Base-by-base conservation (phyloP, 2,797 vertebrate genomes). In the Sebastolobus alascanus region DNA sequence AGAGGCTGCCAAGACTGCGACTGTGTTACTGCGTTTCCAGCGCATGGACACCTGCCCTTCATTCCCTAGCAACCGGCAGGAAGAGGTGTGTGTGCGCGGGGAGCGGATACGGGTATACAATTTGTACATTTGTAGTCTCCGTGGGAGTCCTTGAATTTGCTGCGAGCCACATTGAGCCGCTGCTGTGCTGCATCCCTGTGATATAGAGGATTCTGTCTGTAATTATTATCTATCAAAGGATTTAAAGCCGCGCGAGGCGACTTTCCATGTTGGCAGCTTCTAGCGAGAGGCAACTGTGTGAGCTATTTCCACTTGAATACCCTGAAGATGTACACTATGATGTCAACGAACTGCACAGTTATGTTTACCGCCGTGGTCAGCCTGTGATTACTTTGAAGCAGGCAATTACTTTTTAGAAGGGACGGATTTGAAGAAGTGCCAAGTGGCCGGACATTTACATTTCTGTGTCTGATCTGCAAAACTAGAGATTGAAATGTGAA, bases 201-300 rank as follows among this genome's bases (percentile, higher is more conserved):
- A 87, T 76, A 75, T 10, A 67, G 67, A 85, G 73, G 79, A 79
- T 67, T 81, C 66, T 50, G 74, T 65, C 75, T 80, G 82, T 84
- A 91, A 87, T 90, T 82, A 89, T 85, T 82, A 86, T 87, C 84
- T 22, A 87, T 86, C 82, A 82, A 43, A 66, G 82, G 85, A 78
- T 85, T 81, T 89, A 73, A 86, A 82, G 84, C 83, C 7, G 6
- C 10, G 3, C 52, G 7, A 70, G 87, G 84, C 86, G 65, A 50
- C 70, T 69, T 68, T 82, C 85, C 80, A 84, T 54, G 64, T 54
- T 83, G 87, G 84, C 85, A 80, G 82, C 69, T 40, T n/a, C 63
- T 3, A 29, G 60, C 0, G 11, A 69, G 63, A 71, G 63, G 70
- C 25, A 38, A 82, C 68, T 25, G 78, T 3, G 46, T 66, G 65